Evolutionary conservation across 2,797 vertebrate species (phyloP).

Genomic region (Pipistrellus nathusii): DNA sequence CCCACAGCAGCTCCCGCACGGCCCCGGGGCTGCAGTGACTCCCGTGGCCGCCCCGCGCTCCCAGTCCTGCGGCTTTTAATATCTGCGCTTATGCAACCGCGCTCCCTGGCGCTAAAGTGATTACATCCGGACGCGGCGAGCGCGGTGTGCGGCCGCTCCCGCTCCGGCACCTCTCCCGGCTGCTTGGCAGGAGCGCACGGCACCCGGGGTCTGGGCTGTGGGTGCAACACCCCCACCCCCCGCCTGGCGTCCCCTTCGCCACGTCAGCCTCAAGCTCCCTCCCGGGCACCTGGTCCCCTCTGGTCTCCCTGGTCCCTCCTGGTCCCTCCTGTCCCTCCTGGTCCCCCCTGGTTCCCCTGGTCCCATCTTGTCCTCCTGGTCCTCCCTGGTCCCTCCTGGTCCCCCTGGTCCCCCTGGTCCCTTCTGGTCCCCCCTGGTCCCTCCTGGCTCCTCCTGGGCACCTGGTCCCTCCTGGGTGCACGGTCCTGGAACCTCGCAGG

Average conservation of each 20-base stretch:
- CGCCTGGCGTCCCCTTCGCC: not conserved
- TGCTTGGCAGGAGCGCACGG: no score
- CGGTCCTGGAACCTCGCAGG: fast-evolving
- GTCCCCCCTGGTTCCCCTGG: no score
- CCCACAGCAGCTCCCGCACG: fast-evolving
- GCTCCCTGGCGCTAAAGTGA: not conserved
- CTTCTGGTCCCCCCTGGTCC: no score
- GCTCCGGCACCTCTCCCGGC: not conserved
- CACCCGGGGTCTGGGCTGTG: fast-evolving
- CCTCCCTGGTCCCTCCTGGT: no score
- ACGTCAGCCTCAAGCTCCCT: not conserved
- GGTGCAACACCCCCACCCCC: not conserved
- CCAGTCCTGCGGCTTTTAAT: not conserved
- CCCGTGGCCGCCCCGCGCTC: fast-evolving
- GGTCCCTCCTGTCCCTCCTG: no score
- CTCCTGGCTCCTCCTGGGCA: no score
- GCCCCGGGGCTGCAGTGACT: fast-evolving
- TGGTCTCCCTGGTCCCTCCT: no score
- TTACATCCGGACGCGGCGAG: not conserved
- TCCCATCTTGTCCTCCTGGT: not conserved
- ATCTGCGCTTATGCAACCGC: not conserved
- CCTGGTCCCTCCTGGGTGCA: not conserved
- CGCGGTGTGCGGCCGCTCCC: not conserved
- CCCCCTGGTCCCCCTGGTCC: no score
- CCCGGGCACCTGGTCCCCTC: no score